These are phyloP conservation scores for Agapornis roseicollis DNA, from an alignment of 2,113 vertebrate species.

Conservation along the genomic window DNA sequence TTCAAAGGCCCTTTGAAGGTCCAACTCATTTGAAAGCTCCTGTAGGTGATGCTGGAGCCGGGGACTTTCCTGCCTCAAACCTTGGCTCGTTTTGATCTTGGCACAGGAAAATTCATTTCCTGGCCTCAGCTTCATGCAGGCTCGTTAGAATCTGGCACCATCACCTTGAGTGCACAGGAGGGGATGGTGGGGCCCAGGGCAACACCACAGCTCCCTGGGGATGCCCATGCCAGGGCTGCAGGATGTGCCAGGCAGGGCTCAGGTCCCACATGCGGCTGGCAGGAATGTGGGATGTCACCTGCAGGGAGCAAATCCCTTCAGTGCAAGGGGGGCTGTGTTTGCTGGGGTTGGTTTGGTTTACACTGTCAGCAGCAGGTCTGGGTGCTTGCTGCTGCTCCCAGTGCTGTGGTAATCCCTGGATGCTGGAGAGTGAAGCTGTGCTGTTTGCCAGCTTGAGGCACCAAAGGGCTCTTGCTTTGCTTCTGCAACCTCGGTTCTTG, in stretches of 20 bases:
- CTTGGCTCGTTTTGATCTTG: not conserved
- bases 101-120: not conserved
- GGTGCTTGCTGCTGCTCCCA: not conserved
- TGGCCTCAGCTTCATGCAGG: not conserved
- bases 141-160: not conserved
- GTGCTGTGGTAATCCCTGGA: not conserved
- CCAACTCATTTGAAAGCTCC: not conserved
- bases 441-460: not conserved
- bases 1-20: not conserved
- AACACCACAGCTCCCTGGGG: not conserved
- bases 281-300: not conserved
- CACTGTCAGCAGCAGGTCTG: not conserved
- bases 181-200: not conserved
- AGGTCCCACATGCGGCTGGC: fast-evolving
- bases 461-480: not conserved
- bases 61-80: not conserved
- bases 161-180: fast-evolving
- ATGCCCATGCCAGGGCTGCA: not conserved
- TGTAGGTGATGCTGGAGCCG: not conserved
- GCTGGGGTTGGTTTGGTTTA: not conserved
- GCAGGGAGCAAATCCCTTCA: not conserved
- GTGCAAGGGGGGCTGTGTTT: not conserved
- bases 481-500: not conserved
- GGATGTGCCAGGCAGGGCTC: not conserved
- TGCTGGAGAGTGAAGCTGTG: not conserved